Conservation (phyloP, 2,797 vertebrate genomes). For the Pelobates cultripes region DNA sequence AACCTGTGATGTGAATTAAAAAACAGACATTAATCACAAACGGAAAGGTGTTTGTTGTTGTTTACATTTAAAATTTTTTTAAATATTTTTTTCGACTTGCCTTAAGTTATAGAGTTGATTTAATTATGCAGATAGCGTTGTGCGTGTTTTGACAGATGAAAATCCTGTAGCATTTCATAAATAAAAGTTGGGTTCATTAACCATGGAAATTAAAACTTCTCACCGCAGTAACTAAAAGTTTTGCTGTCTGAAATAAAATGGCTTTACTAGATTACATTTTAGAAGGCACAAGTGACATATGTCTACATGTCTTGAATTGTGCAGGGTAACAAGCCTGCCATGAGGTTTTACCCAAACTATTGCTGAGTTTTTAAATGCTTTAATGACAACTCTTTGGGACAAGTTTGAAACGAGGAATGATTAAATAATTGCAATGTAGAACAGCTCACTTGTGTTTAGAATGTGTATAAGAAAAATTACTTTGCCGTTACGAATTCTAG, state of each 20-base stretch:
- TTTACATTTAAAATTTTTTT: constrained; percentile 1
- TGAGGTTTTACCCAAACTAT: too few species aligned
- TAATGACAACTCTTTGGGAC: too few species aligned
- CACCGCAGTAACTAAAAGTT: neutral
- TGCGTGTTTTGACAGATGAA: constrained; percentile 47
- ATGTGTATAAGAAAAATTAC: too few species aligned
- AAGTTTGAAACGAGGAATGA: too few species aligned
- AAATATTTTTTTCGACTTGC: constrained; percentile 13
- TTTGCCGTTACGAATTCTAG: too few species aligned
- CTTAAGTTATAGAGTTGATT: constrained; percentile 28
- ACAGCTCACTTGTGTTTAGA: too few species aligned
- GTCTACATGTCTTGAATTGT: neutral
- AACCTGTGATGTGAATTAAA: constrained; percentile 38
- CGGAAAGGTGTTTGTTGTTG: constrained; percentile 4
- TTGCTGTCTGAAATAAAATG: constrained; percentile 9
- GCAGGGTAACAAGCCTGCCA: too few species aligned
- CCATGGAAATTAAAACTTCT: constrained; percentile 31
- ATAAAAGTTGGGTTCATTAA: constrained; percentile 19
- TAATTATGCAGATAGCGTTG: constrained; percentile 38
- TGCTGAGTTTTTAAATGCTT: too few species aligned
- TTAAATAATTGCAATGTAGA: too few species aligned
- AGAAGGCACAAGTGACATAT: constrained; percentile 6
- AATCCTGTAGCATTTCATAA: constrained; percentile 16
- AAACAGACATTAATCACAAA: constrained; percentile 30
- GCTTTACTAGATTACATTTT: constrained; percentile 8